Percentiles rank a stretch among this genome's conserved stretches.
phyloP scores from a whole-genome alignment of 2,797 vertebrate species.

The Acanthurus lineatus region DNA sequence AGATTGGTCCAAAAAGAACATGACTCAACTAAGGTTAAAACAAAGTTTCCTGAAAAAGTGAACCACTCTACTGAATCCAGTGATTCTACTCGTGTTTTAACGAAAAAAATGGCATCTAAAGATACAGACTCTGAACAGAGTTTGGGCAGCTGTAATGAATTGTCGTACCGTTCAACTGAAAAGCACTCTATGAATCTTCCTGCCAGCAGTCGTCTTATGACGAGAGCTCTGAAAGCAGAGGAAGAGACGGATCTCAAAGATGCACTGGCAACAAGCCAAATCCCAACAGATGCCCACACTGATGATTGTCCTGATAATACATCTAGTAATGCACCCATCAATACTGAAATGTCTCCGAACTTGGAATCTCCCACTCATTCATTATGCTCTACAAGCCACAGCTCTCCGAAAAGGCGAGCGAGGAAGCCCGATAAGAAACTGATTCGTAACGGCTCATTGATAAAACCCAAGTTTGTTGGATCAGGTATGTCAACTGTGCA shows the following conservation, averaged over 20 bases:
- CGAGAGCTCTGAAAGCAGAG: constrained; percentile 79
- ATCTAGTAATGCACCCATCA: constrained; percentile 39
- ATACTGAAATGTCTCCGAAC: constrained; percentile 52
- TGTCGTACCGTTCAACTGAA: constrained; percentile 54
- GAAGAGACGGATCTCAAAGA: constrained; percentile 75
- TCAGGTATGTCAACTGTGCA: background rate
- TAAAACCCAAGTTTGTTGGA: constrained; percentile 47
- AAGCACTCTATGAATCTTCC: constrained; percentile 78
- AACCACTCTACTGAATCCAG: constrained; percentile 10
- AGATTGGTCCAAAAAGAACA: constrained; percentile 42
- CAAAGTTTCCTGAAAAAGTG: constrained; percentile 47
- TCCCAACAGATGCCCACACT: constrained; percentile 32
- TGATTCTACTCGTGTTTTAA: constrained; percentile 30
- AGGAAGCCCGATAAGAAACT: constrained; percentile 79
- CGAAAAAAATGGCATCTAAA: constrained; percentile 42
- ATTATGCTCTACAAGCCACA: constrained; percentile 42
- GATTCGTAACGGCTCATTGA: constrained; percentile 71
- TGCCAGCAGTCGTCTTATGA: constrained; percentile 83
- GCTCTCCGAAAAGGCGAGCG: constrained; percentile 73
- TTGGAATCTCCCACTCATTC: constrained; percentile 43
- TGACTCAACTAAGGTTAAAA: constrained; percentile 44
- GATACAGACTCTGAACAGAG: constrained; percentile 45
- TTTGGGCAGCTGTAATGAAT: constrained; percentile 49
- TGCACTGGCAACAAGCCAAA: constrained; percentile 55
- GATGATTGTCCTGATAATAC: constrained; percentile 21